Evolutionary conservation across 2,888 invertebrate genomes (phyloP), one percentile per base, ranked within the genome.

Genomic region (Hyposoter dolosus): DNA sequence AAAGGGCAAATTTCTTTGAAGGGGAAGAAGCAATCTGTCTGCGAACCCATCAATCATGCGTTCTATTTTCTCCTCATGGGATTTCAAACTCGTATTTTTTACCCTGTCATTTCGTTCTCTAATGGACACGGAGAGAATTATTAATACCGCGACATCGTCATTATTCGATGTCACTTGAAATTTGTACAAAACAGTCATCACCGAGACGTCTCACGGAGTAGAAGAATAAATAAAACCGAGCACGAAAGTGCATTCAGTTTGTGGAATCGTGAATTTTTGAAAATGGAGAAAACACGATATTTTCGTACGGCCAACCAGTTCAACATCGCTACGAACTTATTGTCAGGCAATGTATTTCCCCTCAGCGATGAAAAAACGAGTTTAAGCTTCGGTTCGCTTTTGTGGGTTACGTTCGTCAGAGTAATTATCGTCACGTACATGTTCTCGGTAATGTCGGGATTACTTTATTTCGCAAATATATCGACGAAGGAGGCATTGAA

Each of bases 271-370:
- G 53, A 53, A 40, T 19, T 35, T 19, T 15, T 3, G 40, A 66
- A 19, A 12, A 78, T 78, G 78, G 53, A 78, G 32, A 68, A 1
- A 43, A 28, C 56, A 6, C 23, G 53, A 68, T 50, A 90, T 79
- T 90, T 90, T 50, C 66, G 56, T 68, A 89, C 12, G 6, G 43
- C 87, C 1, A 91, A 88, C 84, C 71, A 65, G 28, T 80, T 90
- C 1, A 91, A 90, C 50, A 71, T 66, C 1, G 23, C 88, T 4
- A 6, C 88, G 0, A 91, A 91, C 68, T 9, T 19, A 0, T 2
- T 89, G 1, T 89, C 91, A 9, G 91, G 89, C 0, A 91, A 91
- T 53, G 71, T 86, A 28, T 71, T 90, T 3, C 91, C 91, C 0
- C 4, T 88, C 12, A 82, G 66, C 0, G 15, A 43, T 0, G 50